Conservation (phyloP, 2,113 vertebrate species). For the Rhinoderma darwinii region DNA sequence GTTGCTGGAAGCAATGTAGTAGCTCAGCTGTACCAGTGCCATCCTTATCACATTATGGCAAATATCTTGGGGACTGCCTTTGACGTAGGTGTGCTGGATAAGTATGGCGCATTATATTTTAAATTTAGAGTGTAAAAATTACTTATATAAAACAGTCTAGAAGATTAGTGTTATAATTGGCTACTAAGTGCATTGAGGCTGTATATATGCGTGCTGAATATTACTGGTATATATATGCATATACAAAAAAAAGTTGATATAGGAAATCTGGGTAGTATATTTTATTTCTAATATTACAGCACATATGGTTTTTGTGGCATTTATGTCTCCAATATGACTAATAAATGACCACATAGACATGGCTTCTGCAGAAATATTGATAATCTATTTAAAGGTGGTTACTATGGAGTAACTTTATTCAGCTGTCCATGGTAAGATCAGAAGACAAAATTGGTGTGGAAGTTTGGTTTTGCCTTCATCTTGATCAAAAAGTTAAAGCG, state of each 20-base stretch:
- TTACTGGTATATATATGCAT: neutral
- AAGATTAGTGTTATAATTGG: slow-evolving; percentile 19
- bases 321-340: no score
- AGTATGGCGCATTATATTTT: neutral
- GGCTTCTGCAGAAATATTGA: no score
- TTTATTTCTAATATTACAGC: neutral
- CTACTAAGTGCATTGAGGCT: neutral
- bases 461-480: no score
- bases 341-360: no score
- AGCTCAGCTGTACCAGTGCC: neutral
- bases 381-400: no score
- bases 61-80: slow-evolving; percentile 19
- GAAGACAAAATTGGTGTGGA: no score
- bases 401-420: no score
- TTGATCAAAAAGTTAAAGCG: no score
- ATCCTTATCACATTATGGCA: neutral
- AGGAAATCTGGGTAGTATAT: neutral
- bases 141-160: slow-evolving; percentile 1
- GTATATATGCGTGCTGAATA: neutral
- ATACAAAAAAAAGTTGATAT: slow-evolving; percentile 1
- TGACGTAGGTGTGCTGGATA: neutral
- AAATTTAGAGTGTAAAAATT: neutral
- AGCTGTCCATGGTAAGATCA: no score
- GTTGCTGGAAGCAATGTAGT: slow-evolving; percentile 17
- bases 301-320: no score